Base-by-base conservation (phyloP, 2,888 invertebrate species). In the Lepidochrysops patricia region DNA sequence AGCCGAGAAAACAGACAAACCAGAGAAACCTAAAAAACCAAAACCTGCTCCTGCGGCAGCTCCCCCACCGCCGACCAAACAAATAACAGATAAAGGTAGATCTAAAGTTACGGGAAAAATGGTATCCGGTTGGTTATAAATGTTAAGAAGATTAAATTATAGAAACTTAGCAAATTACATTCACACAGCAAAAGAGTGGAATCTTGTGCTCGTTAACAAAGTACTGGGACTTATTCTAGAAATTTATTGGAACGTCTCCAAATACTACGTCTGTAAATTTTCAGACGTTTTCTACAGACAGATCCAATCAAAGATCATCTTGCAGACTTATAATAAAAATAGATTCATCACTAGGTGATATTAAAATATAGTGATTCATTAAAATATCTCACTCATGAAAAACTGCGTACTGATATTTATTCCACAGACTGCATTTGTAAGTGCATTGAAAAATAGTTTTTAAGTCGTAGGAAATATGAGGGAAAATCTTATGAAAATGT, bases 41-140 rank as follows among this genome's bases (percentile, higher is more conserved):
- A 89, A 76, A 65, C 84, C 90, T 12, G 74, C 76, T 2, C 66
- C 80, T 1, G 73, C 81, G 72, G 13, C 89, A 0, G 77, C 80
- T 69, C 64, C 89, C 0, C 65, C 66, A 25, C 66, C 80, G 43
- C 75, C 81, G 48, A 80, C 82, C 12, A 79, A 87, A 4, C 79
- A 84, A 0, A 80, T 84, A 50, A 88, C 89, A 32, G 91, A 90
- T 61, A 91, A 90, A 61, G 94, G 94, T 9, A 94, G 92, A 73
- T 94, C 94, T 2, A 94, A 92, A 72, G 92, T 93, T 0, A 94
- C 94, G 0, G 94, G 94, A 0, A 92, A 92, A 80, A 89, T 93
- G 65, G 91, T 94, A 63, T 92, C 94, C 13, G 94, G 94, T 1
- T 94, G 94, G 94, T 89, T 94, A 60, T 94, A 90, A 86, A 59